phyloP scores from a whole-genome alignment of 53 echinoderm and acorn worm species.

The Temnopleurus reevesii region DNA sequence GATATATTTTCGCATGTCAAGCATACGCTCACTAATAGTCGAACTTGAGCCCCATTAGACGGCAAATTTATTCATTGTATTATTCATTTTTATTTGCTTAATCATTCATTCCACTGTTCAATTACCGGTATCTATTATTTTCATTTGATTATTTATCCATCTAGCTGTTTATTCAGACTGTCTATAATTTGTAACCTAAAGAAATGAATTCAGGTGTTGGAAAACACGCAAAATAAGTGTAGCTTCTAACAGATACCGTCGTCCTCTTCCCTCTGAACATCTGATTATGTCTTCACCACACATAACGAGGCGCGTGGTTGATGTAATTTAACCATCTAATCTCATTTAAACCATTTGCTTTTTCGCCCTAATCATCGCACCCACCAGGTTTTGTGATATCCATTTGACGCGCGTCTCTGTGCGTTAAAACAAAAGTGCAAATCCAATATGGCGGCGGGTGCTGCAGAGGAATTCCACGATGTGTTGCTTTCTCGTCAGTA shows the following conservation, averaged over 20 bases:
- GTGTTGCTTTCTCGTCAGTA: background rate
- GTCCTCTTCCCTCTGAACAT: background rate
- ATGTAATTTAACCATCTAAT: slow-evolving; percentile 19
- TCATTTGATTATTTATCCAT: too few species aligned
- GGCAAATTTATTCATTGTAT: too few species aligned
- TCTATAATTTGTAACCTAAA: too few species aligned
- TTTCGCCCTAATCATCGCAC: background rate
- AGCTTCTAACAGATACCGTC: background rate
- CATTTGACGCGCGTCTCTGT: background rate
- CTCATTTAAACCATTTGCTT: slow-evolving; percentile 10
- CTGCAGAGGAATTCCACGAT: background rate
- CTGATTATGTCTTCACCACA: slow-evolving; percentile 3
- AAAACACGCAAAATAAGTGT: background rate
- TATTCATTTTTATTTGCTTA: too few species aligned
- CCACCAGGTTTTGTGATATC: background rate
- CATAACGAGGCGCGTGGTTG: background rate
- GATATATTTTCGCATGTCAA: too few species aligned
- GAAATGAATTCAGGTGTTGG: too few species aligned
- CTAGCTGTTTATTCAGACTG: too few species aligned
- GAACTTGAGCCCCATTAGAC: too few species aligned
- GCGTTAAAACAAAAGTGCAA: slow-evolving; percentile 27
- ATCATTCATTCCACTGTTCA: too few species aligned
- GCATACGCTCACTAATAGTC: too few species aligned
- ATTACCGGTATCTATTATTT: too few species aligned
- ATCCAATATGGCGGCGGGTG: background rate